phyloP scores from a whole-genome alignment of 2,113 vertebrate genomes.

The Colaptes auratus region DNA sequence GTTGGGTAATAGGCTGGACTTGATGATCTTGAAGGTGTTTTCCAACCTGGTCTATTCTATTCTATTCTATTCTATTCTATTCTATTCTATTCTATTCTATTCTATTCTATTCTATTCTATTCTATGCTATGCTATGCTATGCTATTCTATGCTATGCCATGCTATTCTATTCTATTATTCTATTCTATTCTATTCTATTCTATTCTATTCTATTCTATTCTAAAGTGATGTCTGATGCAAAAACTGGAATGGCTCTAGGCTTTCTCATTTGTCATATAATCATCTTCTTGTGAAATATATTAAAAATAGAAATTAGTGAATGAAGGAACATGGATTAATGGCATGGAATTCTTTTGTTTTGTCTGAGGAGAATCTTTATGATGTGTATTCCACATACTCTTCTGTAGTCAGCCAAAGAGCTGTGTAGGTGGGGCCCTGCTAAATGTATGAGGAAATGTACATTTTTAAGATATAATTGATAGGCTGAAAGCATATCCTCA shows the following conservation, averaged over 20 bases:
- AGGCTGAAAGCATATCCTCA: not conserved
- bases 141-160: too few species aligned
- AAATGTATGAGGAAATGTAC: not conserved
- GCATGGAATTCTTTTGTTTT: not conserved
- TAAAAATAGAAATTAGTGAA: constrained; percentile 32
- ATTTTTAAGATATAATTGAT: not conserved
- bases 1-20: too few species aligned
- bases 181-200: too few species aligned
- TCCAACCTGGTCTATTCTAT: too few species aligned
- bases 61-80: too few species aligned
- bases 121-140: too few species aligned
- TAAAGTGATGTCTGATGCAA: constrained; percentile 33
- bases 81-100: too few species aligned
- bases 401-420: constrained; percentile 22
- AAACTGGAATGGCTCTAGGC: not conserved
- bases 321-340: not conserved
- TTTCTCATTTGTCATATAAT: constrained; percentile 8
- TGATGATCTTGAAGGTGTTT: too few species aligned
- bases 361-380: not conserved
- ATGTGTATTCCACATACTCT: constrained; percentile 1
- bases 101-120: too few species aligned
- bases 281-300: constrained; percentile 16
- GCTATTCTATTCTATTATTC: not conserved
- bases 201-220: too few species aligned
- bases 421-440: not conserved